Conservation (phyloP, 2,888 invertebrate species). For the Julus scandinavius region DNA sequence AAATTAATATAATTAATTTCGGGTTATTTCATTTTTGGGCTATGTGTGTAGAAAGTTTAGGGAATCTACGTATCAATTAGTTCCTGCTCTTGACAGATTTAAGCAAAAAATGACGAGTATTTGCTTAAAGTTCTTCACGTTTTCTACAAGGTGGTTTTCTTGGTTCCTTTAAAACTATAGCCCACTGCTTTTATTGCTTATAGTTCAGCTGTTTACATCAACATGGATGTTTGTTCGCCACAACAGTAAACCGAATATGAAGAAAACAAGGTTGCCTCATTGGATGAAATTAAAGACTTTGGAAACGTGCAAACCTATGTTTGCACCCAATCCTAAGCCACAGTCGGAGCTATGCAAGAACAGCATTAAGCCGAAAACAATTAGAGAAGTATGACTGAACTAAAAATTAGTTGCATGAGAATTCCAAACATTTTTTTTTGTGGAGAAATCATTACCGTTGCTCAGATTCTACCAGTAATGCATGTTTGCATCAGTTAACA, state of each 20-base stretch:
- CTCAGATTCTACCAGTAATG: too few species aligned
- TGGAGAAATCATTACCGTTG: too few species aligned
- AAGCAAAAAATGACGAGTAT: too few species aligned
- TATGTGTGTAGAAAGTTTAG: too few species aligned
- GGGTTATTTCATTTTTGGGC: too few species aligned
- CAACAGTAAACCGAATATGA: constrained; percentile 55
- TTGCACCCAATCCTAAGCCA: not conserved
- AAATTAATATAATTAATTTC: too few species aligned
- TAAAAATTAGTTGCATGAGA: not conserved
- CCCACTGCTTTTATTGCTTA: not conserved
- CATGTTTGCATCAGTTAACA: too few species aligned
- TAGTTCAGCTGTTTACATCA: constrained; percentile 45
- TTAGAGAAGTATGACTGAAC: not conserved
- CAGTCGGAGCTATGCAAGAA: not conserved
- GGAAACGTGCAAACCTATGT: constrained; percentile 54
- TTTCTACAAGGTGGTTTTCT: too few species aligned
- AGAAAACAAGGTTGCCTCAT: constrained; percentile 55
- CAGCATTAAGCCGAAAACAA: not conserved
- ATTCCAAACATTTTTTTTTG: not conserved
- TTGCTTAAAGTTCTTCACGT: too few species aligned
- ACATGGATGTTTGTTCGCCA: constrained; percentile 54
- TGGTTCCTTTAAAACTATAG: too few species aligned
- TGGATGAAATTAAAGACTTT: constrained; percentile 45
- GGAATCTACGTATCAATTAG: too few species aligned
- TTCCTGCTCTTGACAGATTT: too few species aligned